Conservation (phyloP, 2,113 vertebrate species). For the Hypanus sabinus region DNA sequence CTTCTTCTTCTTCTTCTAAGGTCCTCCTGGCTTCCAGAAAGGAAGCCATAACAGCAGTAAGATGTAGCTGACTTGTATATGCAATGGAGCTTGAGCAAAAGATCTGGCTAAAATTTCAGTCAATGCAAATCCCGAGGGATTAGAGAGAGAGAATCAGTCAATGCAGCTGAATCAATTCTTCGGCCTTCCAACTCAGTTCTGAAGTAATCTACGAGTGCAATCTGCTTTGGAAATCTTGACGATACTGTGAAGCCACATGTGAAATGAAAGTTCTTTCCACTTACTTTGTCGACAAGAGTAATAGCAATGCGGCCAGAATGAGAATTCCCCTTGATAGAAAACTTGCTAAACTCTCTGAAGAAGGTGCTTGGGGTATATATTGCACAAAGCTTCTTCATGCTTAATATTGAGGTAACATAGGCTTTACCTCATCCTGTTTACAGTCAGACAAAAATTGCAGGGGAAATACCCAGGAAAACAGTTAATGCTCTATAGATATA, state of each 20-base stretch:
- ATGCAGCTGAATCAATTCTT: not conserved
- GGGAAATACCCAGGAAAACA: conserved; percentile 12
- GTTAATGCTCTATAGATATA: not conserved
- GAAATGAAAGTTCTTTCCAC: conserved; percentile 12
- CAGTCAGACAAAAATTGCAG: not conserved
- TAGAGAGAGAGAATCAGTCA: too few relatives aligned
- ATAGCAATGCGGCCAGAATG: not conserved
- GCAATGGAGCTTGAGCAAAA: not conserved
- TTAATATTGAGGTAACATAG: not conserved
- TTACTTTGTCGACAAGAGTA: not conserved
- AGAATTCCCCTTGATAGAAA: not conserved
- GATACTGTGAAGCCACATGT: not conserved
- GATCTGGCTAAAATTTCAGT: not conserved
- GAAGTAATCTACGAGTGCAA: not conserved
- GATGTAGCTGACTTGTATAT: not conserved
- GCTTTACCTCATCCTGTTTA: not conserved
- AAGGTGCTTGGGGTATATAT: not conserved
- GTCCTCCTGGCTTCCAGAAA: not conserved
- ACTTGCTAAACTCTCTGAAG: not conserved
- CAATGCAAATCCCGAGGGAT: not conserved
- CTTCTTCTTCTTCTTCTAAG: not conserved
- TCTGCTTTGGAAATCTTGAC: not conserved
- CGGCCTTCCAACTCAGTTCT: not conserved
- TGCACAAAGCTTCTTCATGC: not conserved
- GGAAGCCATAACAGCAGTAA: not conserved